phyloP scores from a whole-genome alignment of 2,113 vertebrate genomes.

The Mus pahari region DNA sequence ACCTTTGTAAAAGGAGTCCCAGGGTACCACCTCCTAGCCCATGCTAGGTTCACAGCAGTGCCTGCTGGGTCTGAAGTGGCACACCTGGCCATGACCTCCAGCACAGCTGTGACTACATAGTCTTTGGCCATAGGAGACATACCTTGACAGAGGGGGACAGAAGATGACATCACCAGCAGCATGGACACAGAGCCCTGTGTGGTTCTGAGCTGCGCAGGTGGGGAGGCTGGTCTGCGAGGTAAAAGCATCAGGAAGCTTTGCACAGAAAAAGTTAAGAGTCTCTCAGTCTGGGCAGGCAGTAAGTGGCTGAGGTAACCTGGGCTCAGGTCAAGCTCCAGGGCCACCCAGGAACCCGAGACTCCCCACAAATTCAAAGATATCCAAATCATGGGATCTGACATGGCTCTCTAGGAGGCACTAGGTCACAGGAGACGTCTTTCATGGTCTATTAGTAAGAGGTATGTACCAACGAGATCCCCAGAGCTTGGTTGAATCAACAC shows the following conservation, averaged over 20 bases:
- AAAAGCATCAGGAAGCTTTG: fast-evolving
- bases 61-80: fast-evolving
- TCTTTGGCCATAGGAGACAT: not conserved
- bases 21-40: not conserved
- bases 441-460: not conserved
- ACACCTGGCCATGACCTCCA: not conserved
- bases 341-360: not conserved
- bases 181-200: fast-evolving
- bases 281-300: fast-evolving
- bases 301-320: fast-evolving
- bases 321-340: not conserved
- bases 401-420: fast-evolving
- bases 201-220: not conserved
- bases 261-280: fast-evolving
- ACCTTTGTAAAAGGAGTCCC: fast-evolving
- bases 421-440: fast-evolving
- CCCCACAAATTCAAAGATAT: not conserved
- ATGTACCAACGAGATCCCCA: not conserved
- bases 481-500: too few relatives aligned
- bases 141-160: not conserved
- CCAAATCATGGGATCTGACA: fast-evolving
- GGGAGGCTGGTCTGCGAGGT: too few relatives aligned
- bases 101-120: fast-evolving
- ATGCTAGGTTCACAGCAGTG: fast-evolving
- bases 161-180: too few relatives aligned